Evolutionary conservation across 1,140 invertebrate genomes (phyloP), one percentile per base, ranked within the genome.

Genomic region (Drosophila ohnishii): DNA sequence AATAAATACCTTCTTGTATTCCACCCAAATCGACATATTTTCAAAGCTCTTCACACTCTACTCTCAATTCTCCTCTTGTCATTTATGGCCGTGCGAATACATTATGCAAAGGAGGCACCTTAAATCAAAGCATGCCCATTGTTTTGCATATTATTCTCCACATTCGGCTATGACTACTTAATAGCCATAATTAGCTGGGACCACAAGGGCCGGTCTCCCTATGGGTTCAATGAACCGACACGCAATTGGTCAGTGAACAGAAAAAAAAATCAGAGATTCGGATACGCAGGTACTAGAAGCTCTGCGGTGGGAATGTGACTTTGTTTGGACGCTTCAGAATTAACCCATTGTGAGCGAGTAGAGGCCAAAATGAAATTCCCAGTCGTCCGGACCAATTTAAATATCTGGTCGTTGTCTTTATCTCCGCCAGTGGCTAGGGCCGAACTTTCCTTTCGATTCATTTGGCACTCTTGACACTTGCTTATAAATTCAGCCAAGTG

Each of bases 151-250:
- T 32, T 40, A 45, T 79, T 59, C 22, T 51, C 32, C 39, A 77
- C 59, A 59, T 55, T 47, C 30, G 56, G 39, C 64, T 75, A 51
- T 53, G 75, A 47, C 58, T 30, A 51, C 60, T 62, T 84, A 84
- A 87, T 80, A 69, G 79, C 80, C 83, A 88, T 87, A 87, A 88
- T 88, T 87, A 80, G 64, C 60, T 44, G 28, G 28, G 11, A 8
- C 34, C 25, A 50, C 8, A 66, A 30, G 32, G 72, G 45, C 53
- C 67, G 58, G 62, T 74, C 51, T 42, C 5, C 25, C 37, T 30
- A 40, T n/a, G 45, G 69, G 83, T 88, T 87, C 83, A 84, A 65
- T 88, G 84, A 87, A 80, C 83, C 73, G 39, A 40, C 59, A 73
- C 66, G 81, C 81, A 83, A 83, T 87, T 79, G 79, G 79, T 69